Evolutionary conservation across 1,140 invertebrate genomes (phyloP).

Genomic region (Coenobita brevimanus): DNA sequence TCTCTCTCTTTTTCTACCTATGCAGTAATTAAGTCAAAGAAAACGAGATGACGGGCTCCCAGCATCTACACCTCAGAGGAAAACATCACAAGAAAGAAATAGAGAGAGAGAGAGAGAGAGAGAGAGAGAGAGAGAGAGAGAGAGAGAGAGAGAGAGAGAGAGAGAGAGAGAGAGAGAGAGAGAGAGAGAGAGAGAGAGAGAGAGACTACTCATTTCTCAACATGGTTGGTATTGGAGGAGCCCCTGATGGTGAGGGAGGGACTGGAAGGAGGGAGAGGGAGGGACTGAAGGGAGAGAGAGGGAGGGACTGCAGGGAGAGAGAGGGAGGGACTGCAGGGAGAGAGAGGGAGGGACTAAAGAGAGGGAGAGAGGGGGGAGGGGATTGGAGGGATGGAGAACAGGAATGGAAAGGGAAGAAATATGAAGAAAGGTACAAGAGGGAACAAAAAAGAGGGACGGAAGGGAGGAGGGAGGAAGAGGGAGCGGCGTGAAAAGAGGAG

Average conservation of each 20-base stretch:
- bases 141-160: conserved; percentile 19
- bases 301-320: not conserved
- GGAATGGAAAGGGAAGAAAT: not conserved
- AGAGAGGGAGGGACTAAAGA: conserved; percentile 17
- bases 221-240: too few relatives aligned
- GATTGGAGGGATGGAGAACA: not conserved
- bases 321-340: conserved; percentile 10
- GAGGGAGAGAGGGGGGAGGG: not conserved
- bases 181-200: conserved; percentile 18
- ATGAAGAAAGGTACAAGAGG: not conserved
- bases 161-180: conserved; percentile 20
- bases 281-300: conserved; percentile 15
- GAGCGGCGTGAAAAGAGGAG: not conserved
- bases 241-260: too few relatives aligned
- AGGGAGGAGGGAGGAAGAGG: conserved; percentile 10
- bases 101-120: not conserved
- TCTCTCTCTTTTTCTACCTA: too few relatives aligned
- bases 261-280: not conserved
- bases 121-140: conserved; percentile 27
- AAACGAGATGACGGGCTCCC: conserved; percentile 5
- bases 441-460: not conserved
- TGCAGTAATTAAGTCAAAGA: too few relatives aligned
- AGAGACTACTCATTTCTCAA: too few relatives aligned
- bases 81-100: conserved; percentile 29
- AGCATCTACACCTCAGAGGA: conserved; percentile 43